Percentiles rank a stretch among this genome's conserved stretches.
These are phyloP conservation scores for Rhadina sibilatrix DNA, from an alignment of 2,113 vertebrate genomes.

Conservation along the genomic window DNA sequence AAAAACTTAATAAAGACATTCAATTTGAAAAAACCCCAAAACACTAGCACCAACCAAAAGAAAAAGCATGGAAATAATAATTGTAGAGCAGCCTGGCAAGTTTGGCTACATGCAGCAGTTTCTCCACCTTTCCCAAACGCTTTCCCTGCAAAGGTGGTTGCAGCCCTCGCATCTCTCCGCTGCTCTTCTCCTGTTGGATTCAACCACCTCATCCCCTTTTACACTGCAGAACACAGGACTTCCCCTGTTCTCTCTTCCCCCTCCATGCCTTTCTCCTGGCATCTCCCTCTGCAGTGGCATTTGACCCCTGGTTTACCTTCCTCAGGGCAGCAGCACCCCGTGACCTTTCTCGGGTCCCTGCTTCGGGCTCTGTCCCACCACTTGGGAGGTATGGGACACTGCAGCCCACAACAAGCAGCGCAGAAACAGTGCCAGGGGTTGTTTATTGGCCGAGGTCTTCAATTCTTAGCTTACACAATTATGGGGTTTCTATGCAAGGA, in stretches of 20 bases:
- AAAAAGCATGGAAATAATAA: neutral
- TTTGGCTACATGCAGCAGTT: neutral
- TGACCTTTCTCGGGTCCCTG: neutral
- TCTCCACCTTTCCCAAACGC: neutral
- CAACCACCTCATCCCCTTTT: neutral
- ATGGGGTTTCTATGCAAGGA: neutral
- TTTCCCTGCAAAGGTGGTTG: fast-evolving
- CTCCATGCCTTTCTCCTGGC: neutral
- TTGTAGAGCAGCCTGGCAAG: neutral
- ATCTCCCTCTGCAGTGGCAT: neutral
- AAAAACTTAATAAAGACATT: neutral
- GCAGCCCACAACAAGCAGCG: neutral
- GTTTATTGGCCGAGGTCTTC: neutral
- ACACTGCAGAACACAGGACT: neutral
- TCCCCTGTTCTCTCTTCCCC: neutral
- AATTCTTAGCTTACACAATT: constrained; percentile 2
- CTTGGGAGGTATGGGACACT: neutral
- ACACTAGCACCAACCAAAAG: neutral
- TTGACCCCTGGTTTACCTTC: neutral
- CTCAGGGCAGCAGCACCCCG: neutral
- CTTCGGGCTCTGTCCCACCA: constrained; percentile 1
- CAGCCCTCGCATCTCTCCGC: neutral
- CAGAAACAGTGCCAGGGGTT: neutral
- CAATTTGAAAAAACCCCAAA: fast-evolving
- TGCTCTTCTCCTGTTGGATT: neutral